These are phyloP conservation scores for Andrena chrysosceles DNA, from an alignment of 2,888 invertebrate species.

Conservation along the genomic window DNA sequence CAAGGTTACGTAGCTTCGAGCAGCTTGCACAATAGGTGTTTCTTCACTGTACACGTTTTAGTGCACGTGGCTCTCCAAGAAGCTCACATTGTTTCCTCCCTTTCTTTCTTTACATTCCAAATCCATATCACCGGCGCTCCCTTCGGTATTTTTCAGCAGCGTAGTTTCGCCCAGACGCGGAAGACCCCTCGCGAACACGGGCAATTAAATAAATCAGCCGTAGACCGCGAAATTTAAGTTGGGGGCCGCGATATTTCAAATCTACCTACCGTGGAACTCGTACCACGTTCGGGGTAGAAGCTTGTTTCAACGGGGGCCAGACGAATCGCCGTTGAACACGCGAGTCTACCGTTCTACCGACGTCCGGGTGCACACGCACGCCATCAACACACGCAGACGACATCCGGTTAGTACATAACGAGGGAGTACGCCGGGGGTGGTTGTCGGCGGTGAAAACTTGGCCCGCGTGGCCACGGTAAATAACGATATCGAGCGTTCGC, in stretches of 20 bases:
- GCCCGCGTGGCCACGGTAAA: conserved; percentile 40
- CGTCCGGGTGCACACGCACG: not conserved
- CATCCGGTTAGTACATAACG: conserved; percentile 41
- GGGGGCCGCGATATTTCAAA: conserved; percentile 34
- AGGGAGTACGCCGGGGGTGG: conserved; percentile 14
- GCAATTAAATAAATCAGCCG: conserved; percentile 26
- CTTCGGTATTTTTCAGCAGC: no score
- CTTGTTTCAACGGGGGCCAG: conserved; percentile 38
- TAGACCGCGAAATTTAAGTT: conserved; percentile 21
- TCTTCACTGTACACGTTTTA: no score
- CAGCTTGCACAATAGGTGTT: no score
- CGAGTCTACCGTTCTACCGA: conserved; percentile 55
- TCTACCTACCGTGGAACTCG: conserved; percentile 38
- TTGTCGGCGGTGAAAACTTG: conserved; percentile 48
- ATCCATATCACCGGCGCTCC: no score
- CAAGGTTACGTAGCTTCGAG: no score
- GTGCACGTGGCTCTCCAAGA: no score
- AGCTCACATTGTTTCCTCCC: no score
- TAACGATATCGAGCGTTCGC: conserved; percentile 48
- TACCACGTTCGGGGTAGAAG: conserved; percentile 45
- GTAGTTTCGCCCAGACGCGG: no score
- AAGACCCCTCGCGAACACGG: not conserved
- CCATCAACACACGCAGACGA: conserved; percentile 10
- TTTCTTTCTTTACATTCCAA: no score
- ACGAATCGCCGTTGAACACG: conserved; percentile 62